phyloP scores from a whole-genome alignment of 2,888 invertebrate genomes.

The Enchytraeus crypticus region DNA sequence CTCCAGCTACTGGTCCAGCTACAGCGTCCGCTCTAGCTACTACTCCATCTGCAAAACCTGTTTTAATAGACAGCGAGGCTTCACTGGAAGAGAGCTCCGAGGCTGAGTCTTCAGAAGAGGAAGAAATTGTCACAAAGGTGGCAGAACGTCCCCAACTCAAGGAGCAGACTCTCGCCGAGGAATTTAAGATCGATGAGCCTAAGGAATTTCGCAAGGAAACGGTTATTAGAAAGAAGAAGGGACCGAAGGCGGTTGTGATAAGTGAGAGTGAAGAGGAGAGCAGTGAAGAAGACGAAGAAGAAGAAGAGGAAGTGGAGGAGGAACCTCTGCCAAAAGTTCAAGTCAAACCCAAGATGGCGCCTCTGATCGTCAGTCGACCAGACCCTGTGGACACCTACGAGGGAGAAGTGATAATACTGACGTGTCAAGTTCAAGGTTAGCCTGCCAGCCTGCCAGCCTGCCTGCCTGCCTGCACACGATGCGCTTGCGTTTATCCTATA shows the following conservation, averaged over 20 bases:
- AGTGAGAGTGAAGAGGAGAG: neutral
- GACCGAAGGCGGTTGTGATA: neutral
- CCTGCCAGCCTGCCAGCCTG: no score
- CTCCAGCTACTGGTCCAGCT: neutral
- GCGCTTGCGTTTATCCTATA: no score
- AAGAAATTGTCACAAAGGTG: neutral
- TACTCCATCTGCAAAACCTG: neutral
- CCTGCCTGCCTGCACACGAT: no score
- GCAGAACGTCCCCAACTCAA: neutral
- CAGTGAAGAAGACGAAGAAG: neutral
- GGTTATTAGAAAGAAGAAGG: neutral
- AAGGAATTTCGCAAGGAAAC: neutral
- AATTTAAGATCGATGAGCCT: neutral
- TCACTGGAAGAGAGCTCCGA: neutral
- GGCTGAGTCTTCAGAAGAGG: no score
- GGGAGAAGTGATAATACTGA: slow-evolving; percentile 7
- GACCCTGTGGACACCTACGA: neutral
- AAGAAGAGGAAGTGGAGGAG: slow-evolving; percentile 3
- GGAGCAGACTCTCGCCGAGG: neutral
- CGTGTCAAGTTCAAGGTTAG: slow-evolving; percentile 8
- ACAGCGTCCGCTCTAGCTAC: neutral
- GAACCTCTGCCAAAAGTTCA: slow-evolving; percentile 1
- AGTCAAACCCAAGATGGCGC: neutral
- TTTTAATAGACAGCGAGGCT: neutral
- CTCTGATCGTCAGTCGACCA: neutral